Evolutionary conservation across 2,888 invertebrate genomes (phyloP).

Genomic region (Ferdinandea cuprea): DNA sequence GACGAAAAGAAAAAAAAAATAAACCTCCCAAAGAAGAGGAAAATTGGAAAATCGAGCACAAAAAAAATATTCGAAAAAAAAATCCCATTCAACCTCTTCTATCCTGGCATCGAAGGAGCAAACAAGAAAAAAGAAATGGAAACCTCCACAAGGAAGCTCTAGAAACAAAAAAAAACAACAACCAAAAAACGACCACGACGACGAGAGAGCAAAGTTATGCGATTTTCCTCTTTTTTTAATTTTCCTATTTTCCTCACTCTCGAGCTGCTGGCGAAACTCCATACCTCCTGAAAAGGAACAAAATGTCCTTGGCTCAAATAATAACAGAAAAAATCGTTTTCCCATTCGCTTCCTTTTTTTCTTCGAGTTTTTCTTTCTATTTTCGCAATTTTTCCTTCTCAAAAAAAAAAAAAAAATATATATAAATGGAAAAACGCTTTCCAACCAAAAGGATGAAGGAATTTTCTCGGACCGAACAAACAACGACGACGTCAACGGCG

Average conservation of each 20-base stretch:
- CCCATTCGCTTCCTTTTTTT: constrained; percentile 47
- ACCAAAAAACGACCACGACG: constrained; percentile 24
- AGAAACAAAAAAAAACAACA: no score
- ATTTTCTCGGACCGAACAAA: constrained; percentile 58
- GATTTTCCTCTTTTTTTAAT: constrained; percentile 62
- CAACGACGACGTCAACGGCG: constrained; percentile 32
- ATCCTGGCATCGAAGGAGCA: constrained; percentile 64
- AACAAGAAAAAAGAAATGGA: constrained; percentile 47
- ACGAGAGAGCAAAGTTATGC: constrained; percentile 66
- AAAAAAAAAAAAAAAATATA: constrained; percentile 25
- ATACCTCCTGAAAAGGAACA: constrained; percentile 52
- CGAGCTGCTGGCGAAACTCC: constrained; percentile 42
- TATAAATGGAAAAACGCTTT: constrained; percentile 20
- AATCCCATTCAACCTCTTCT: constrained; percentile 52
- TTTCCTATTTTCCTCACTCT: constrained; percentile 63
- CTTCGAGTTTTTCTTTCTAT: constrained; percentile 14
- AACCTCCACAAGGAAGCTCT: constrained; percentile 58
- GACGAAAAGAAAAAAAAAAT: constrained; percentile 20
- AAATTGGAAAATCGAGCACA: constrained; percentile 65
- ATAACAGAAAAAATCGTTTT: constrained; percentile 73
- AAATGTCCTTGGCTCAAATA: constrained; percentile 74
- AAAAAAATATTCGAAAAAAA: constrained; percentile 35
- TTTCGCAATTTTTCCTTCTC: constrained; percentile 59
- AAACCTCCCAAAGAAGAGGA: constrained; percentile 53
- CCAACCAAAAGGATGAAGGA: constrained; percentile 58